Evolutionary conservation across 35 echinoderm and acorn worm species (phyloP).

Genomic region (Eucidaris tribuloides): DNA sequence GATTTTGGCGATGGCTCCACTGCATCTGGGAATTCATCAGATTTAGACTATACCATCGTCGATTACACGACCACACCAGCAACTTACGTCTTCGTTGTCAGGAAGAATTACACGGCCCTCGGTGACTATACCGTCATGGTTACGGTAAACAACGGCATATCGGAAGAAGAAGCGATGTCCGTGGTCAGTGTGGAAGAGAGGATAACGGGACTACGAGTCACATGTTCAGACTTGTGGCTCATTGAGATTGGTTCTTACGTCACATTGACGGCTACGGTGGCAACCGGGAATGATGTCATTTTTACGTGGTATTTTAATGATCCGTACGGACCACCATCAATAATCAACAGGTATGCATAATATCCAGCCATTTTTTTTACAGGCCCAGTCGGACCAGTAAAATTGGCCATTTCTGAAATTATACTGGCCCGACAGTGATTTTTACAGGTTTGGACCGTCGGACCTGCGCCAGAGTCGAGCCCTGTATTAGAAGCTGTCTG

Average conservation of each 20-base stretch:
- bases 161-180: background rate
- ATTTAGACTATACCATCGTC: background rate
- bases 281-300: slow-evolving; percentile 55
- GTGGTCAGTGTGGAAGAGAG: slow-evolving; percentile 67
- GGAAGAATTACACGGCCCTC: slow-evolving; percentile 40
- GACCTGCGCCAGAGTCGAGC: too few species aligned
- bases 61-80: background rate
- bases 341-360: background rate
- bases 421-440: too few species aligned
- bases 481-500: too few species aligned
- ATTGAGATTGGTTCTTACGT: slow-evolving; percentile 37
- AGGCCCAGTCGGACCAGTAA: too few species aligned
- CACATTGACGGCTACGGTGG: slow-evolving; percentile 39
- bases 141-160: slow-evolving; percentile 60
- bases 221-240: slow-evolving; percentile 33
- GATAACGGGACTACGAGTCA: slow-evolving; percentile 54
- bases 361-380: too few species aligned
- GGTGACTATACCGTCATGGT: slow-evolving; percentile 58
- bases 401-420: too few species aligned
- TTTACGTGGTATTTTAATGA: slow-evolving; percentile 88
- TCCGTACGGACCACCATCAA: background rate
- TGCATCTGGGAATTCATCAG: too few species aligned
- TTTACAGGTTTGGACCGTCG: too few species aligned
- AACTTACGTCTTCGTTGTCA: slow-evolving; percentile 32
- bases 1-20: slow-evolving; percentile 65